Percentiles rank a stretch among this genome's conserved stretches.
These are phyloP conservation scores for Phaethon lepturus DNA, from an alignment of 2,113 vertebrate species.

Conservation along the genomic window DNA sequence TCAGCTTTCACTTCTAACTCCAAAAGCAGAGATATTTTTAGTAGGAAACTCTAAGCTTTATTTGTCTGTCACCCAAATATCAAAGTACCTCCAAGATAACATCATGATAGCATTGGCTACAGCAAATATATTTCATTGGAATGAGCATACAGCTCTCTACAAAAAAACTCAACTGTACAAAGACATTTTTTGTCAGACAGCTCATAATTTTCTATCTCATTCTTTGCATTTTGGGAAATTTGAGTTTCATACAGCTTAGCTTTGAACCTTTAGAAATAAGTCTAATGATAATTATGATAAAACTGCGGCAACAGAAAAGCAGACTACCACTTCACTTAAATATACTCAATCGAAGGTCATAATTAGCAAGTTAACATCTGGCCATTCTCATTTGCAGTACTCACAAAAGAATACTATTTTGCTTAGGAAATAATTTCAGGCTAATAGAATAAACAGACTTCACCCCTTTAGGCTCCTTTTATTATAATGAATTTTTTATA, in stretches of 20 bases:
- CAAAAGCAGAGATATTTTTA: background rate
- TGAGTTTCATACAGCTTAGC: background rate
- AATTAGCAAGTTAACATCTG: background rate
- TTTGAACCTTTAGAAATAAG: background rate
- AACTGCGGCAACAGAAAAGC: background rate
- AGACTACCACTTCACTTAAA: background rate
- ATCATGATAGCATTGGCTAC: background rate
- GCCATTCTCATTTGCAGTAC: background rate
- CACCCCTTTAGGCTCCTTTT: background rate
- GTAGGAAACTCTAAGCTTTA: background rate
- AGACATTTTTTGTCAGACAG: background rate
- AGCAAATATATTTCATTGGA: background rate
- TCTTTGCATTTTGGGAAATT: background rate
- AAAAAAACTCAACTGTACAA: background rate
- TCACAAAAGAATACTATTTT: background rate
- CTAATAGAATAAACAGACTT: background rate
- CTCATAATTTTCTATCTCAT: background rate
- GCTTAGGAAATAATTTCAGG: background rate
- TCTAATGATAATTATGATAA: fast-evolving
- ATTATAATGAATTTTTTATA: background rate
- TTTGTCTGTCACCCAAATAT: background rate
- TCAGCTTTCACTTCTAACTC: background rate
- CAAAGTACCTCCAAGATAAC: background rate
- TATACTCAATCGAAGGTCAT: background rate
- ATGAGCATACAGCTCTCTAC: background rate